Percentiles rank a stretch among this genome's conserved stretches.
Evolutionary conservation across 2,113 vertebrate genomes (phyloP).

Genomic region (Mormoops blainvillei): DNA sequence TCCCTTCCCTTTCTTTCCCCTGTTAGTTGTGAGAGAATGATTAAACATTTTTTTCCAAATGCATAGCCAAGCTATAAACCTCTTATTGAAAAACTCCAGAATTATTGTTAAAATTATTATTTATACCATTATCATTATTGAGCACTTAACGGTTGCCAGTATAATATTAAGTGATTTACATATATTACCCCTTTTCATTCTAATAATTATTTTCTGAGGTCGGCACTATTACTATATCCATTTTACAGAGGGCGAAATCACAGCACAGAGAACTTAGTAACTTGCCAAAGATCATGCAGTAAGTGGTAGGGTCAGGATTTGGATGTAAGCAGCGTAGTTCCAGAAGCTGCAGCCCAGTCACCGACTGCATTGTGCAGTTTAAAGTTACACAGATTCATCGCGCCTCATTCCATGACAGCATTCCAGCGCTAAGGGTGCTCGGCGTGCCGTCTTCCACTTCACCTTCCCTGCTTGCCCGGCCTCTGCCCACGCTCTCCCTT

Average conservation of each 20-base stretch:
- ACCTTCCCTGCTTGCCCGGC: neutral
- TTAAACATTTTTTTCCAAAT: neutral
- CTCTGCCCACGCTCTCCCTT: neutral
- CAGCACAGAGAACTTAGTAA: neutral
- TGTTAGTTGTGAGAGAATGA: neutral
- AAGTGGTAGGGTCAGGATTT: neutral
- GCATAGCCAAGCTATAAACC: neutral
- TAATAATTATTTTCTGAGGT: neutral
- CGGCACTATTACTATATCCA: neutral
- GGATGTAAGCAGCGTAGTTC: neutral
- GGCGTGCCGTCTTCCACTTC: neutral
- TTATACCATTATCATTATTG: neutral
- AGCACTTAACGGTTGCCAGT: neutral
- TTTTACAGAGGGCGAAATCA: neutral
- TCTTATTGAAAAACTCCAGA: neutral
- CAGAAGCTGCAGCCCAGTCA: neutral
- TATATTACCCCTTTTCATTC: neutral
- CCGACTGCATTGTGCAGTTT: neutral
- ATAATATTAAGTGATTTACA: neutral
- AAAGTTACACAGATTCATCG: neutral
- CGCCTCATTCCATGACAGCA: fast-evolving
- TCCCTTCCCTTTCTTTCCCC: too few relatives aligned
- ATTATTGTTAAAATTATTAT: neutral
- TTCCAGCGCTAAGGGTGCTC: neutral
- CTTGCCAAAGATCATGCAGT: neutral